phyloP scores from a whole-genome alignment of 1,140 invertebrate species.

The Brachionus manjavacas region DNA sequence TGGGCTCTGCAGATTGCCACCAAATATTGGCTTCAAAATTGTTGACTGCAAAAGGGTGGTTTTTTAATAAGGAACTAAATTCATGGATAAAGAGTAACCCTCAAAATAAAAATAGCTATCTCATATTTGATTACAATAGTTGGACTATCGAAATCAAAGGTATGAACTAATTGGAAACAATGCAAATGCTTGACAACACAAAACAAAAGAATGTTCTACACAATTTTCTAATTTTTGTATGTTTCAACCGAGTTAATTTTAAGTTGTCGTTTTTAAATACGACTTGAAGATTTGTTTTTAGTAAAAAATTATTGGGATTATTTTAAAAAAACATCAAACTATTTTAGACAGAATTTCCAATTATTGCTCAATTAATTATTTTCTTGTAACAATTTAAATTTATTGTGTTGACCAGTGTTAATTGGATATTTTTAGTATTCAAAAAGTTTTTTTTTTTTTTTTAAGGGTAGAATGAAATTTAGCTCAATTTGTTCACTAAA shows the following conservation, averaged over 20 bases:
- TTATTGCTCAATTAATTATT: conserved; percentile 3
- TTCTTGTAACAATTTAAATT: background rate
- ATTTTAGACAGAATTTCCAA: conserved; percentile 15
- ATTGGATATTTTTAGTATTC: background rate
- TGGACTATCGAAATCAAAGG: background rate
- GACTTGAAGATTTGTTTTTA: background rate
- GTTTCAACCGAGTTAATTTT: background rate
- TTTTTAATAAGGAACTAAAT: conserved; percentile 24
- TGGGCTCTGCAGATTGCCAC: background rate
- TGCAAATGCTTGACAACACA: background rate
- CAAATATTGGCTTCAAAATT: conserved; percentile 6
- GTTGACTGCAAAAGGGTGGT: background rate
- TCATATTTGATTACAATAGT: background rate
- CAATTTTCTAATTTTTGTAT: background rate
- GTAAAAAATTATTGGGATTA: background rate
- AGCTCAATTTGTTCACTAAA: background rate
- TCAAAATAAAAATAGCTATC: background rate
- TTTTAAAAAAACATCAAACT: background rate
- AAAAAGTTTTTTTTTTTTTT: background rate
- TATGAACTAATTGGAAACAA: background rate
- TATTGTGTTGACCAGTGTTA: background rate
- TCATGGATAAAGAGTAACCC: background rate
- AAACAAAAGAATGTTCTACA: background rate
- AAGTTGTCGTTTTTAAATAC: background rate
- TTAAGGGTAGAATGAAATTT: background rate